A percentile compares a stretch with the other conserved stretches of the same genome.
These are phyloP conservation scores for Calliopum simillimum DNA, from an alignment of 2,888 invertebrate species.

Conservation along the genomic window DNA sequence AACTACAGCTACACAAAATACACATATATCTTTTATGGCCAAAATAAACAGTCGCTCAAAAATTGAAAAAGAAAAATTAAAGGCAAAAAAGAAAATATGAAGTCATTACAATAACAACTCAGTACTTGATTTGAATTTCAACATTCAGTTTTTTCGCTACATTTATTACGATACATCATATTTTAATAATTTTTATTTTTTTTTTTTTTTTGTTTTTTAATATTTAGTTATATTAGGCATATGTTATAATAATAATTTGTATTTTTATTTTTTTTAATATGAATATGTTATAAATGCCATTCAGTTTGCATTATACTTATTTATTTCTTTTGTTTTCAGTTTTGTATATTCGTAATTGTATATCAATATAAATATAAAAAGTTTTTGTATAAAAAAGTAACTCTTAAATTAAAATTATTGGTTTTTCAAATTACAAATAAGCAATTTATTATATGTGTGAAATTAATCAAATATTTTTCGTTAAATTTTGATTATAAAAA, in stretches of 20 bases:
- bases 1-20: background rate
- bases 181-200: slow-evolving; percentile 5
- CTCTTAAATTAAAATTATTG: background rate
- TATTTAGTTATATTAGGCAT: too few species aligned
- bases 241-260: slow-evolving; percentile 8
- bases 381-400: slow-evolving; percentile 19
- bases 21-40: slow-evolving; percentile 18
- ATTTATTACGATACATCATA: slow-evolving; percentile 29
- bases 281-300: background rate
- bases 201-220: background rate
- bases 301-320: too few species aligned
- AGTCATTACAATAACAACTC: slow-evolving; percentile 18
- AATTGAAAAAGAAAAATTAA: background rate
- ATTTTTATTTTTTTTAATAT: slow-evolving; percentile 9
- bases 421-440: slow-evolving; percentile 12
- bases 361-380: slow-evolving; percentile 24
- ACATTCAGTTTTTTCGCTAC: slow-evolving; percentile 32
- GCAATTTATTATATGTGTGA: slow-evolving; percentile 17
- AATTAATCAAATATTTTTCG: slow-evolving; percentile 6
- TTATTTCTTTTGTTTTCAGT: background rate
- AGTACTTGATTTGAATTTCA: slow-evolving; percentile 7
- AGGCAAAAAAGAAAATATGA: slow-evolving; percentile 9
- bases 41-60: slow-evolving; percentile 18
- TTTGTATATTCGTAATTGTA: slow-evolving; percentile 13
- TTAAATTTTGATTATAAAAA: background rate